Evolutionary conservation across 2,888 invertebrate genomes (phyloP).

Genomic region (Tortricodes alternella): DNA sequence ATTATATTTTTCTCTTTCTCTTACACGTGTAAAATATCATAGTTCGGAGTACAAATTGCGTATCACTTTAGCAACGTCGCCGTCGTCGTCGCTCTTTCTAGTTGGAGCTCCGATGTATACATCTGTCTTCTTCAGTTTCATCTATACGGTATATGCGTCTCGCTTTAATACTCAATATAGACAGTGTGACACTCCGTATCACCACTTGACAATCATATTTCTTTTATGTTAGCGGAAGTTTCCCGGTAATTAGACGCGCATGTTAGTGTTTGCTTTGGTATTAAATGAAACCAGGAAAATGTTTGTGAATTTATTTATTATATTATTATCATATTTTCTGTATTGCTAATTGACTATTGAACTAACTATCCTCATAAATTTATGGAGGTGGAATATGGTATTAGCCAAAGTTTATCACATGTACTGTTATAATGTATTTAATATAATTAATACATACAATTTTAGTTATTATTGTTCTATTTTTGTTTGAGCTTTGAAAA

Average conservation of each 20-base stretch:
- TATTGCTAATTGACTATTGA: too few species aligned
- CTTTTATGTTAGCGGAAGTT: constrained; percentile 12
- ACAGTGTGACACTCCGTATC: constrained; percentile 25
- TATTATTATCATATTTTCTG: too few species aligned
- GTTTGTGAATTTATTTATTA: not conserved
- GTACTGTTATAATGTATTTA: too few species aligned
- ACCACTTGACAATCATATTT: constrained; percentile 25
- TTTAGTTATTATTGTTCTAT: too few species aligned
- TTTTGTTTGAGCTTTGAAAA: too few species aligned
- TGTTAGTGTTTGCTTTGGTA: not conserved
- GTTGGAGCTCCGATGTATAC: constrained; percentile 9
- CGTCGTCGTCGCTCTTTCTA: constrained; percentile 28
- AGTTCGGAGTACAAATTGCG: constrained; percentile 23
- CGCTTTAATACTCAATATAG: constrained; percentile 25
- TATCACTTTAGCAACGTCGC: constrained; percentile 33
- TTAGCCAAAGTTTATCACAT: too few species aligned
- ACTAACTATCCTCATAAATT: too few species aligned
- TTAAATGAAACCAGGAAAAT: not conserved
- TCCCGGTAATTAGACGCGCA: not conserved
- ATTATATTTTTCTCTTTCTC: constrained; percentile 5
- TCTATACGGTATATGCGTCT: not conserved
- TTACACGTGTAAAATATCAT: constrained; percentile 20
- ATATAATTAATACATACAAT: too few species aligned
- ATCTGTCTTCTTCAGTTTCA: constrained; percentile 1
- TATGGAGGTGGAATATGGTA: too few species aligned